Evolutionary conservation across 2,888 invertebrate species (phyloP).

Genomic region (Adelognathus sp.): DNA sequence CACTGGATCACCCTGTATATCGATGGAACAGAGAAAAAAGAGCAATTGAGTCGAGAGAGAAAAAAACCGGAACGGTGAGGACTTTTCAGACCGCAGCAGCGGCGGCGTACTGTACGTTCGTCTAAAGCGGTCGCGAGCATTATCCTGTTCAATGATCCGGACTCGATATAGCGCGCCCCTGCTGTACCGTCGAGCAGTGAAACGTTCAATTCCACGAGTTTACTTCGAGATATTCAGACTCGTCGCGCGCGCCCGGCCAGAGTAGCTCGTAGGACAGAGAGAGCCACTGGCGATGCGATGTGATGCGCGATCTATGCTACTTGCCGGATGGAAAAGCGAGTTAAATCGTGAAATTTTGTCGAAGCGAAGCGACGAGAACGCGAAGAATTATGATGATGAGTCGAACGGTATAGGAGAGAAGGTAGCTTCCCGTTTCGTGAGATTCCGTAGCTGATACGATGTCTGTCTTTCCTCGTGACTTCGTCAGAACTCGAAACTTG

Average conservation of each 20-base stretch:
- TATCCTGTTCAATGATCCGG: slow-evolving; percentile 33
- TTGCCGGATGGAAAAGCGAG: not conserved
- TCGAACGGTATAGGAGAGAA: not conserved
- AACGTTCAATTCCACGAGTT: slow-evolving; percentile 13
- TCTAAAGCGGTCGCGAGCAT: not conserved
- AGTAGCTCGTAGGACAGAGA: not conserved
- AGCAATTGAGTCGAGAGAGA: not conserved
- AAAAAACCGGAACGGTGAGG: not conserved
- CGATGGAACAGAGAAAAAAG: not conserved
- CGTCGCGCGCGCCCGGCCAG: too few species aligned
- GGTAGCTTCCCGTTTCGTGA: not conserved
- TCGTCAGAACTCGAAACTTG: not conserved
- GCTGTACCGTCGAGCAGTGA: too few species aligned
- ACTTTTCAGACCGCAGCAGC: not conserved
- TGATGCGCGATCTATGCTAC: not conserved
- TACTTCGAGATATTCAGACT: not conserved
- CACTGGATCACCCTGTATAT: too few species aligned
- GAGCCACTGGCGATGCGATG: not conserved
- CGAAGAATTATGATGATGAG: not conserved
- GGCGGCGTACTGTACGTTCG: not conserved
- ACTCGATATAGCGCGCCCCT: slow-evolving; percentile 10
- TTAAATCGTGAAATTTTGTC: not conserved
- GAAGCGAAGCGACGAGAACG: not conserved
- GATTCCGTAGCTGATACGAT: not conserved
- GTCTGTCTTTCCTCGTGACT: not conserved